phyloP scores from a whole-genome alignment of 2,888 invertebrate species.

The Agrotis clavis region DNA sequence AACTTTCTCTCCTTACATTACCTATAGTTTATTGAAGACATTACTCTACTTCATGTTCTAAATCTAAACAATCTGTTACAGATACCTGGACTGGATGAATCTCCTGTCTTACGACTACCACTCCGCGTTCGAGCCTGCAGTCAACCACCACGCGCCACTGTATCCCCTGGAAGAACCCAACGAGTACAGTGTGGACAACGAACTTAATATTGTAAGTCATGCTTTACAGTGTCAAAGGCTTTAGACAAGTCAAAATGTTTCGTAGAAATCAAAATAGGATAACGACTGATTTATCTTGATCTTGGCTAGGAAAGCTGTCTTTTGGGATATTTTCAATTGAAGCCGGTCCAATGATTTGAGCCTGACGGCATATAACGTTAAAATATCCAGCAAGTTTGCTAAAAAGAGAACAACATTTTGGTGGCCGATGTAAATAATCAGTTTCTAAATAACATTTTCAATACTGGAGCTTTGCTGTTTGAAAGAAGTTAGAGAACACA shows the following conservation, averaged over 20 bases:
- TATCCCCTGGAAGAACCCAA: slow-evolving; percentile 95
- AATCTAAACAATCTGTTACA: slow-evolving; percentile 70
- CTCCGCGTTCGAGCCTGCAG: slow-evolving; percentile 97
- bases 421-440: no score
- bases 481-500: no score
- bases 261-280: no score
- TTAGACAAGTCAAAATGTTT: neutral
- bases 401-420: neutral
- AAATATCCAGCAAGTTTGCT: neutral
- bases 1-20: no score
- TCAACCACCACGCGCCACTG: slow-evolving; percentile 97
- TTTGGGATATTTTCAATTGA: no score
- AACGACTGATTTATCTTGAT: neutral
- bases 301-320: no score
- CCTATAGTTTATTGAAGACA: no score
- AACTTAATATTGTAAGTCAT: slow-evolving; percentile 96
- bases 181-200: slow-evolving; percentile 96
- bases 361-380: no score
- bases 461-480: no score
- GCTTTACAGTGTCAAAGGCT: neutral
- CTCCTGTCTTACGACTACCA: slow-evolving; percentile 98
- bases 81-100: slow-evolving; percentile 98
- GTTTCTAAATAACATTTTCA: no score
- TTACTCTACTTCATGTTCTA: neutral
- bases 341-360: no score